Evolutionary conservation across 2,888 invertebrate genomes (phyloP), one percentile per base, ranked within the genome.

Genomic region (Glyphotaelius pellucidus): DNA sequence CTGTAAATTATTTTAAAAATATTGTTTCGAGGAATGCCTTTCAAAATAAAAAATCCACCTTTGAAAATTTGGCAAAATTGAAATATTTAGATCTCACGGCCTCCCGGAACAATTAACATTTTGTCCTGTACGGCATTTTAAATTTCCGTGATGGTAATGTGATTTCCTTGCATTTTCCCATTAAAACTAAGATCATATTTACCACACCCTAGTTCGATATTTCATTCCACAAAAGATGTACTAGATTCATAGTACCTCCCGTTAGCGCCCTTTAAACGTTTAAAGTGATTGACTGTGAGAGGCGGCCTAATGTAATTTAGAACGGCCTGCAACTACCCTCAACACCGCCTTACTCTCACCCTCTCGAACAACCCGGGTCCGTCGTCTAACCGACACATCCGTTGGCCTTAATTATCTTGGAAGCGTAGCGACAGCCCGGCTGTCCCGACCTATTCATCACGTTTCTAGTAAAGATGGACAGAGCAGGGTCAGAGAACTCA

Each of bases 351-450:
- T 87, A 67, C 67, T 12, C 35, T n/a, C 35, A 32, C 67, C 67
- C 52, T 12, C 31, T 15, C 47, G 30, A 47, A 3, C n/a, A 14
- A 35, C 86, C n/a, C 42, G 30, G 86, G 42, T n/a, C 86, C 30
- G 42, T 67, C 67, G 67, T 67, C 25, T 67, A 67, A 87, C 67
- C 85, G 42, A 86, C 42, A 38, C 42, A 86, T 86, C 85, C 87
- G 52, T 87, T 87, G 87, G 87, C 87, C 87, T 87, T 87, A 87
- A 87, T 87, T 87, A 67, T 87, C 52, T 87, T 67, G 52, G 32
- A 87, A 86, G 87, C 52, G 35, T 87, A 15, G 32, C 19, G 52
- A 67, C 87, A 30, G 30, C 87, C 30, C 31, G 52, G 67, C 87
- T 87, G 67, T 87, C 32, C 87, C 47, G 25, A 87, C 67, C 52